Conservation (phyloP, 2,113 vertebrate species). For the Meriones unguiculatus region DNA sequence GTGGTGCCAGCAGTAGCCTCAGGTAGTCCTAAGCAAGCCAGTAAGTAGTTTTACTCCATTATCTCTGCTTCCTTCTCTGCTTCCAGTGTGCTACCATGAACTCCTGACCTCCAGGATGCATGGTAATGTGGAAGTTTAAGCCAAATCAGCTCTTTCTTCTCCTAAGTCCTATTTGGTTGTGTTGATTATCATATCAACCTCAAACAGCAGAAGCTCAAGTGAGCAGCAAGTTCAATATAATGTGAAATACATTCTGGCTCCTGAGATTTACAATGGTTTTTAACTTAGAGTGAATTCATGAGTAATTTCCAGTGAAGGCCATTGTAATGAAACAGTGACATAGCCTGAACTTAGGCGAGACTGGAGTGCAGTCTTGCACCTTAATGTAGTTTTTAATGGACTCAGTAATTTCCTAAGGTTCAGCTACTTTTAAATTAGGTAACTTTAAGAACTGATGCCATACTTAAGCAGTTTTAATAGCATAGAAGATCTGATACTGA, state of each 20-base stretch:
- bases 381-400: conserved; percentile 70
- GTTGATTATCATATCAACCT: not conserved
- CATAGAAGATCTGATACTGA: not conserved
- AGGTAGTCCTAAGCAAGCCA: not conserved
- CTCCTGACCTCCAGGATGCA: not conserved
- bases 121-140: not conserved
- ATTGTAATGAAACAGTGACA: not conserved
- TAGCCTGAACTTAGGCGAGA: conserved; percentile 6
- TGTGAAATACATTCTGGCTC: not conserved
- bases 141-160: not conserved
- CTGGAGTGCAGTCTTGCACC: not conserved
- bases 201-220: not conserved
- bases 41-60: not conserved
- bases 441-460: conserved; percentile 59
- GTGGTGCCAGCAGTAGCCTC: not conserved
- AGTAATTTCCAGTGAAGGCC: conserved; percentile 5
- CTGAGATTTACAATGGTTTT: conserved; percentile 42
- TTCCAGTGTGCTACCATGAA: not conserved
- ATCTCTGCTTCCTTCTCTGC: not conserved
- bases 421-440: conserved; percentile 69
- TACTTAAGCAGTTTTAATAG: conserved; percentile 71
- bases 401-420: conserved; percentile 66
- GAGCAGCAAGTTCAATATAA: not conserved
- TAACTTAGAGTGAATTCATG: conserved; percentile 62
- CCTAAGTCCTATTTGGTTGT: not conserved